Conservation (phyloP, 2,797 vertebrate species). For the Centropyge bicolor region DNA sequence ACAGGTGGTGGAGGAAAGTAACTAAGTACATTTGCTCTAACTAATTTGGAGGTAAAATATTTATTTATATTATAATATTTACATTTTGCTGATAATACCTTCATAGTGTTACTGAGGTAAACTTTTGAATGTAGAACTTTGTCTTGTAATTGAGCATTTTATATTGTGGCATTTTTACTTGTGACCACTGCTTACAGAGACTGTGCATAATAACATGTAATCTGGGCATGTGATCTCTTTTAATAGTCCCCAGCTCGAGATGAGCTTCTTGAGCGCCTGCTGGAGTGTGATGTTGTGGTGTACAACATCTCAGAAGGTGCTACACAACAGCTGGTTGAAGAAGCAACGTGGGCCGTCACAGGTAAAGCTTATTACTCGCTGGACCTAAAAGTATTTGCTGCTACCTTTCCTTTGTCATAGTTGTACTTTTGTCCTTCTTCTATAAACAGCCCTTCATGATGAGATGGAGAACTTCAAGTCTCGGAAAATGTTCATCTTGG, state of each 20-base stretch:
- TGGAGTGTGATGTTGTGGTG: conserved; percentile 91
- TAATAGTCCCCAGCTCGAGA: conserved; percentile 83
- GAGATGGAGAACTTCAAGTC: conserved; percentile 84
- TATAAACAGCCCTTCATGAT: conserved; percentile 84
- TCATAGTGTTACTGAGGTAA: not conserved
- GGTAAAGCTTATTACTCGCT: conserved; percentile 34
- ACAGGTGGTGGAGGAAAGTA: not conserved
- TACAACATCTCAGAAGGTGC: conserved; percentile 93
- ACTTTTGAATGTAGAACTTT: not conserved
- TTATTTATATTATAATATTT: too few species aligned
- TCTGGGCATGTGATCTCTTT: not conserved
- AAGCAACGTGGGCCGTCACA: conserved; percentile 90
- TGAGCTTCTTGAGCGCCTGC: conserved; percentile 83
- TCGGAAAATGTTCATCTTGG: conserved; percentile 91
- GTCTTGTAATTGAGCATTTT: not conserved
- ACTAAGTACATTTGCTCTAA: too few species aligned
- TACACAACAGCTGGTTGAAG: conserved; percentile 81
- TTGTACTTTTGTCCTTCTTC: not conserved
- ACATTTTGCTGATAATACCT: not conserved
- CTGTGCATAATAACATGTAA: not conserved
- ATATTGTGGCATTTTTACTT: not conserved
- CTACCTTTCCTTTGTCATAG: not conserved
- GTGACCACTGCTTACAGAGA: not conserved
- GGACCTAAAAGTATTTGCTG: too few species aligned
- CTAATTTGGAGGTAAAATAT: too few species aligned